Conservation (phyloP, 2,797 vertebrate species). For the Cryptoprocta ferox region DNA sequence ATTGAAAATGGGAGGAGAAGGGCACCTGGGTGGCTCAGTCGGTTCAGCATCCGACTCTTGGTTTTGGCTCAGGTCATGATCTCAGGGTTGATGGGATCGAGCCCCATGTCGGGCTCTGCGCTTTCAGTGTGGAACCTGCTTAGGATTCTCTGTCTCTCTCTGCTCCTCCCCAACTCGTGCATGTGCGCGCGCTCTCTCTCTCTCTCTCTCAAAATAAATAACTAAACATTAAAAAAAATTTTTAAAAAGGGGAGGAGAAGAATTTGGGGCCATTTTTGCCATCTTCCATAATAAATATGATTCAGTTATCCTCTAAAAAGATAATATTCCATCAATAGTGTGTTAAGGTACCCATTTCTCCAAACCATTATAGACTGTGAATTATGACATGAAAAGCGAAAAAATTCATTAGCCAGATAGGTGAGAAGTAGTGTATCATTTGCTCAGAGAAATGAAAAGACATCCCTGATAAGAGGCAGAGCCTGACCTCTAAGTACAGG, state of each 20-base stretch:
- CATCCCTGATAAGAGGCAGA: background rate
- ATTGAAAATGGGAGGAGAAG: background rate
- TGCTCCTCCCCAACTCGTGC: no score
- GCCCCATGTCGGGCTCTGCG: no score
- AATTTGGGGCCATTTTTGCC: background rate
- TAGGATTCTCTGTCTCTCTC: no score
- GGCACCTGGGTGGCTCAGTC: no score
- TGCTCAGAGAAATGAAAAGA: constrained; percentile 20
- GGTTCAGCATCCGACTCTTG: no score
- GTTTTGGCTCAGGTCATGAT: no score
- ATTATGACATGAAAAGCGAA: background rate
- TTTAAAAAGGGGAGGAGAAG: background rate
- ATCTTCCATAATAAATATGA: background rate
- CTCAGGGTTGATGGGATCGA: no score
- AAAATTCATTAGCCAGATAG: background rate
- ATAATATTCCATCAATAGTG: background rate
- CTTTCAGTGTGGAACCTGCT: no score
- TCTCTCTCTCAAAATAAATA: no score
- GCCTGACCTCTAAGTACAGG: background rate
- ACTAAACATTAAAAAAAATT: no score
- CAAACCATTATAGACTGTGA: background rate
- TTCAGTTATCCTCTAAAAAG: background rate
- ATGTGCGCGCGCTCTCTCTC: no score
- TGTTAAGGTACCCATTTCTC: background rate
- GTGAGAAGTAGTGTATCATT: background rate